Conservation (phyloP, 2,113 vertebrate genomes). For the Tauraco erythrolophus region DNA sequence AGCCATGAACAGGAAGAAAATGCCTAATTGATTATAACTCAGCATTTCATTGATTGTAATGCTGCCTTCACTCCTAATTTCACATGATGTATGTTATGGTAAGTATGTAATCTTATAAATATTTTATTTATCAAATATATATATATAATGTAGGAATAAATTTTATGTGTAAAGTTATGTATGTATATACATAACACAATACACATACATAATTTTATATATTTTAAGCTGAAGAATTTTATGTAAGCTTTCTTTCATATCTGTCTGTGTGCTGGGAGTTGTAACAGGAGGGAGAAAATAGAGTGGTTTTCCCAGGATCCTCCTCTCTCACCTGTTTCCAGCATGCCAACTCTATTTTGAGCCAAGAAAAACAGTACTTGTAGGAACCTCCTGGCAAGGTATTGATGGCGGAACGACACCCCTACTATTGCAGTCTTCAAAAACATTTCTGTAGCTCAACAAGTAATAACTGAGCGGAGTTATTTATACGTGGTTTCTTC, state of each 20-base stretch:
- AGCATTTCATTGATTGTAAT: not conserved
- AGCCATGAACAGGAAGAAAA: not conserved
- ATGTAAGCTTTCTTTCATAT: not conserved
- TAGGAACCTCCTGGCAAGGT: not conserved
- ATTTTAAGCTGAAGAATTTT: not conserved
- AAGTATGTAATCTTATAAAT: not conserved
- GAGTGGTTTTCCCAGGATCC: not conserved
- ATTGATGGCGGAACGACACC: not conserved
- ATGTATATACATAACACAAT: rapidly evolving
- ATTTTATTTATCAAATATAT: not conserved
- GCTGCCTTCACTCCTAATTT: not conserved
- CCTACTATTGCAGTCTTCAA: not conserved
- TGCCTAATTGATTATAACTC: not conserved
- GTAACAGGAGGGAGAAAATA: not conserved
- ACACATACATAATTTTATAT: not conserved
- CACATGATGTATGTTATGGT: not conserved
- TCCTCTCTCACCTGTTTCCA: not conserved
- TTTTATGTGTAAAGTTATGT: not conserved
- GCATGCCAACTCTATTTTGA: not conserved
- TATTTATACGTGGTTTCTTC: not conserved
- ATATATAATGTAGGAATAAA: not conserved
- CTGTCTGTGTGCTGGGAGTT: not conserved
- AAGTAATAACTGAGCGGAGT: not conserved
- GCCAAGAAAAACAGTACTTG: not conserved
- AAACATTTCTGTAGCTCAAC: not conserved